Conservation (phyloP, 1,140 invertebrate species). For the Formica exsecta region DNA sequence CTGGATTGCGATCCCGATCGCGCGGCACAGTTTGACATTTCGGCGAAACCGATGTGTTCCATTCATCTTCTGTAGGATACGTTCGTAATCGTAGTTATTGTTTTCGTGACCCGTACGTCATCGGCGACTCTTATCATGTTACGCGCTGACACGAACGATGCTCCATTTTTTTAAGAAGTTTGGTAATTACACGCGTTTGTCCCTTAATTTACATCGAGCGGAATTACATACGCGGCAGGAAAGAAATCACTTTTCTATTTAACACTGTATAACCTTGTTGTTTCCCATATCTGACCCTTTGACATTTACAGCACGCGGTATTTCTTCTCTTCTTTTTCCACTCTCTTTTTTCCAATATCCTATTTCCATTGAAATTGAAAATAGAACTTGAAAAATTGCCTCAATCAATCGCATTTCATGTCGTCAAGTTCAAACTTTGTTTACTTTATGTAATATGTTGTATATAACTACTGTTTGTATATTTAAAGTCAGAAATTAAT, state of each 20-base stretch:
- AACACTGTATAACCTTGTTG: background rate
- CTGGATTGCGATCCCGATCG: background rate
- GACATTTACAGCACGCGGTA: constrained; percentile 22
- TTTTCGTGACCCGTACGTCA: constrained; percentile 29
- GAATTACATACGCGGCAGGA: background rate
- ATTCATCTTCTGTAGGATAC: constrained; percentile 28
- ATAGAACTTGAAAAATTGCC: background rate
- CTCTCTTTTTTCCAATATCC: background rate
- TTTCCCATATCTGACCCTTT: constrained; percentile 7
- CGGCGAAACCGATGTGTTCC: constrained; percentile 8
- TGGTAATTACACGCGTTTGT: constrained; percentile 78
- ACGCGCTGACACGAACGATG: constrained; percentile 81
- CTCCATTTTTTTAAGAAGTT: constrained; percentile 86
- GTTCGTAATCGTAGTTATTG: constrained; percentile 10
- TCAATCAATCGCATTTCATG: background rate
- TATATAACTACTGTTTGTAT: too few species aligned
- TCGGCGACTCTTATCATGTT: constrained; percentile 80
- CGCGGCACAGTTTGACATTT: constrained; percentile 23
- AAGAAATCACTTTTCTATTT: too few species aligned
- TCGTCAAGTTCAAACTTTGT: background rate
- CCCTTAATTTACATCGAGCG: background rate
- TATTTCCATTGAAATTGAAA: background rate
- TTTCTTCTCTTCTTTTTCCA: background rate
- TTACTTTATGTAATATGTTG: background rate
- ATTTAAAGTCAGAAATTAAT: background rate